Conservation (phyloP, 1,140 invertebrate genomes). For the Augochlora pura region DNA sequence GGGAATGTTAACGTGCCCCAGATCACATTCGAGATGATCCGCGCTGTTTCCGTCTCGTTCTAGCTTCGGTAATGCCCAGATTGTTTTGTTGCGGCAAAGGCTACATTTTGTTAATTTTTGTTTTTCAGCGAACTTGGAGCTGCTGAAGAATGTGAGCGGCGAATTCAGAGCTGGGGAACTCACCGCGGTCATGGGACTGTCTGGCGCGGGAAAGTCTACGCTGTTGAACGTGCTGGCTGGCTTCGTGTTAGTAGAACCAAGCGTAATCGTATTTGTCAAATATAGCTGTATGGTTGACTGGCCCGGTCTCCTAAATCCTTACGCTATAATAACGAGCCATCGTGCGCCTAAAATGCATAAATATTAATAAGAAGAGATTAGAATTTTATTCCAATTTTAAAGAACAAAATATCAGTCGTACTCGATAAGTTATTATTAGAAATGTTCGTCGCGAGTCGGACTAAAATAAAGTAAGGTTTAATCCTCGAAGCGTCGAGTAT, state of each 20-base stretch:
- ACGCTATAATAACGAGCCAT: too few relatives aligned
- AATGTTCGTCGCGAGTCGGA: too few relatives aligned
- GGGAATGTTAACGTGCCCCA: background rate
- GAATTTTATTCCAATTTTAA: too few relatives aligned
- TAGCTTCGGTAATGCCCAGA: too few relatives aligned
- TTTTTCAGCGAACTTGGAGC: constrained; percentile 80
- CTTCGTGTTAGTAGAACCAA: constrained; percentile 82
- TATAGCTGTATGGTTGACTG: background rate
- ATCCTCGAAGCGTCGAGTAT: too few relatives aligned
- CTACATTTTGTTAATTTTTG: background rate
- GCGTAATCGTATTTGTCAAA: background rate
- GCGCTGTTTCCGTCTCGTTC: background rate
- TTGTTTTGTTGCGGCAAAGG: too few relatives aligned
- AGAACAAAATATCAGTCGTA: too few relatives aligned
- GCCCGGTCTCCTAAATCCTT: too few relatives aligned
- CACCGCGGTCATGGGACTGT: constrained; percentile 92
- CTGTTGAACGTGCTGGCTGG: constrained; percentile 88
- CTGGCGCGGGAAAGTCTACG: constrained; percentile 93
- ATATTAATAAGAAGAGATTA: too few relatives aligned
- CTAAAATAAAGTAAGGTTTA: too few relatives aligned
- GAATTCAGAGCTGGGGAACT: constrained; percentile 85
- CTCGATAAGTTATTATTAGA: too few relatives aligned
- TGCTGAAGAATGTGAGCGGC: constrained; percentile 83
- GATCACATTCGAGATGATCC: background rate
- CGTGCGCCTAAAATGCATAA: too few relatives aligned